phyloP scores from a whole-genome alignment of 2,113 vertebrate species.

The Bos indicus region DNA sequence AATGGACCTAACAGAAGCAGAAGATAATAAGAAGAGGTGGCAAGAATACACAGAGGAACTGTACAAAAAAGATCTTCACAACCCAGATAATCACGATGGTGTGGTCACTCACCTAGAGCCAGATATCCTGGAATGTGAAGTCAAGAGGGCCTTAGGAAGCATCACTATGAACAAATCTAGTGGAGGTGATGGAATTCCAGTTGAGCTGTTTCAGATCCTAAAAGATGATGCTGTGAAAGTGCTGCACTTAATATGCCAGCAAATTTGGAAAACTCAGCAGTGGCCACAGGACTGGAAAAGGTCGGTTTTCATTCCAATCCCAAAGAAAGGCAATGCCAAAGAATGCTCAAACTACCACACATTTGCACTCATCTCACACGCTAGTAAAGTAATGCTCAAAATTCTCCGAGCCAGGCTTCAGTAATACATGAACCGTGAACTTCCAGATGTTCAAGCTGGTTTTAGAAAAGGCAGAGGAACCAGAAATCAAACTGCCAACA shows the following conservation, averaged over 20 bases:
- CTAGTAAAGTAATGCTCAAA: neutral
- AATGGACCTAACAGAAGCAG: neutral
- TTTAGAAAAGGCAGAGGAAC: neutral
- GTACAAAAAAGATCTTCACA: neutral
- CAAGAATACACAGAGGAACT: neutral
- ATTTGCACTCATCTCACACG: neutral
- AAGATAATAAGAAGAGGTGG: neutral
- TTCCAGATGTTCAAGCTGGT: neutral
- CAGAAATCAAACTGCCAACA: neutral
- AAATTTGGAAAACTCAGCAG: neutral
- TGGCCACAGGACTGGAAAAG: neutral
- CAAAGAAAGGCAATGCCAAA: neutral
- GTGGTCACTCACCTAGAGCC: neutral
- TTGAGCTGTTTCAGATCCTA: neutral
- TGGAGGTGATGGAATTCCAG: neutral
- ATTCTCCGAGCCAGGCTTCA: neutral
- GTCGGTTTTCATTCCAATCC: neutral
- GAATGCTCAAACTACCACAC: neutral
- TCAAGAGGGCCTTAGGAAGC: neutral
- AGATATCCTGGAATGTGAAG: neutral
- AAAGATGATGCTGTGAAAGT: neutral
- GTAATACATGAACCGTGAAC: neutral
- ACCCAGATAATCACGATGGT: neutral
- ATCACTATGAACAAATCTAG: neutral
- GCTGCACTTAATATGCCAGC: neutral